Base-by-base conservation (phyloP, 1,140 invertebrate genomes). In the Halyomorpha halys region DNA sequence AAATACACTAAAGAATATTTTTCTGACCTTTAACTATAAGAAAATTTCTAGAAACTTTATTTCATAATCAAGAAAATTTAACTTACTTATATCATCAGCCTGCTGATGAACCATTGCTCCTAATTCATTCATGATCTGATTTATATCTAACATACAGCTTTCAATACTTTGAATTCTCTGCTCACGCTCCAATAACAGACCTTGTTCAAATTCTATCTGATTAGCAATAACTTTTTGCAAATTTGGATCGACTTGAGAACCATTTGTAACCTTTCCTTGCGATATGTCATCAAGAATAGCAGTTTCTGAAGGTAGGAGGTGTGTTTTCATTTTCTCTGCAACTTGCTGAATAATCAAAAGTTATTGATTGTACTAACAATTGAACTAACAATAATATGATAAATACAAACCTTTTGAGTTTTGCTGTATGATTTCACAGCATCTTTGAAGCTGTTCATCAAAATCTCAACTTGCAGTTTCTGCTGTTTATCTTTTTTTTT, bases 51-150 rank as follows among this genome's bases (percentile, higher is more conserved):
- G n/a, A n/a, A n/a, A n/a, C n/a, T n/a, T n/a, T n/a, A n/a, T n/a
- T n/a, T n/a, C n/a, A n/a, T n/a, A n/a, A n/a, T n/a, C n/a, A n/a
- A n/a, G n/a, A n/a, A n/a, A 9, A 44, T 11, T 54, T 15, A 66
- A 67, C 66, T 81, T 81, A 95, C 92, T 90, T 69, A 96, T 82
- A 63, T 81, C 78, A 68, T 90, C 84, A 44, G 83, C 86, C 77
- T 97, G 94, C 69, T 87, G 82, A 71, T 87, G 78, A 1, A 94
- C 88, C 71, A 94, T 74, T 49, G 81, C 81, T 5, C 83, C 86
- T n/a, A 97, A 76, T 69, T 93, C 86, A 65, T 86, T 83, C 85
- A 96, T 96, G 61, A 97, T 94, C 74, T 91, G 83, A 75, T 94
- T 94, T 0, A 95, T 86, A 75, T 95, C 91, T 62, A 91, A 75